These are phyloP conservation scores for Centrocercus urophasianus DNA, from an alignment of 2,113 vertebrate species.

Conservation along the genomic window DNA sequence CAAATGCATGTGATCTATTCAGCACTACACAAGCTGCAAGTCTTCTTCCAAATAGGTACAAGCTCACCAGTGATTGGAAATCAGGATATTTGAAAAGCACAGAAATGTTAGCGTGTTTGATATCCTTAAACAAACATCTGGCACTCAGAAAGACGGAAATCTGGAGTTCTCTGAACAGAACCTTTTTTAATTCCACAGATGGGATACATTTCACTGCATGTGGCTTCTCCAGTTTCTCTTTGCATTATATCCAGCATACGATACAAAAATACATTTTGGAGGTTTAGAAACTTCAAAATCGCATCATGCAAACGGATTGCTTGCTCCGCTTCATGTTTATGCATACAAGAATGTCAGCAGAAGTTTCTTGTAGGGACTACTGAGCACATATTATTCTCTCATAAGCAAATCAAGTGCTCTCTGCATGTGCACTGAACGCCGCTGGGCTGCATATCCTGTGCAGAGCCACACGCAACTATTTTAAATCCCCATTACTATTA, in stretches of 20 bases:
- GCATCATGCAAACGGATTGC: not conserved
- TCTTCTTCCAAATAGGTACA: not conserved
- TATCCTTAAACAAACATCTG: not conserved
- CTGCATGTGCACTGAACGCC: rapidly evolving
- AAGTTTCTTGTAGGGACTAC: not conserved
- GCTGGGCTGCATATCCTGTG: not conserved
- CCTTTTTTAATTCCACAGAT: not conserved
- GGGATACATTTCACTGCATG: not conserved
- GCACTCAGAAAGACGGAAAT: not conserved
- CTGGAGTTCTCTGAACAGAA: not conserved
- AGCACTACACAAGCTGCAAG: rapidly evolving
- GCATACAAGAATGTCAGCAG: not conserved
- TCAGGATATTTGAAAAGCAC: not conserved
- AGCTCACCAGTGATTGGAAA: not conserved
- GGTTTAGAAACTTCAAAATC: not conserved
- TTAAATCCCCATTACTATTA: not conserved
- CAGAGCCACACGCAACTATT: not conserved
- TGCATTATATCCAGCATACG: not conserved
- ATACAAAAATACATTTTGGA: not conserved
- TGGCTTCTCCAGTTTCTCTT: not conserved
- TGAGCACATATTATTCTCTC: not conserved
- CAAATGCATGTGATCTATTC: not conserved
- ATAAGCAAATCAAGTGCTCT: not conserved
- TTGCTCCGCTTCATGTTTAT: not conserved
- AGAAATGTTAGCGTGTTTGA: not conserved